Evolutionary conservation across 1,140 invertebrate species (phyloP).

Genomic region (Micrasema minimum): DNA sequence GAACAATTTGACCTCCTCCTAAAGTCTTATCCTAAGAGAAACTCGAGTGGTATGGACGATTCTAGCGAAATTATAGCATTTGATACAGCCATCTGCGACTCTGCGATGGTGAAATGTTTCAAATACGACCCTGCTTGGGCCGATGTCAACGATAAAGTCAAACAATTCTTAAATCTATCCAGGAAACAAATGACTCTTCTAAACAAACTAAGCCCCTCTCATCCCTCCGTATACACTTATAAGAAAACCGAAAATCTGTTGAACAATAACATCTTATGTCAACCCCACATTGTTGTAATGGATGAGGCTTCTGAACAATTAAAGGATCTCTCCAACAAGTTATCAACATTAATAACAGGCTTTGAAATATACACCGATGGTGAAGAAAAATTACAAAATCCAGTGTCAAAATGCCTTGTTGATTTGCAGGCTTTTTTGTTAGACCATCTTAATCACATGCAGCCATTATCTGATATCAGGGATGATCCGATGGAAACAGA

Average conservation of each 20-base stretch:
- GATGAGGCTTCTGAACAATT: constrained; percentile 59
- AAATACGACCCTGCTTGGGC: constrained; percentile 67
- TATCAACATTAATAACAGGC: constrained; percentile 57
- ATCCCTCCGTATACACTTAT: constrained; percentile 55
- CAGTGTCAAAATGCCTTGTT: constrained; percentile 58
- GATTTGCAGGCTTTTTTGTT: constrained; percentile 56
- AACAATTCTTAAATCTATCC: constrained; percentile 58
- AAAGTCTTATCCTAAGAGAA: constrained; percentile 69
- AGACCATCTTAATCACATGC: neutral
- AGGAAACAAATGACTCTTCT: constrained; percentile 63
- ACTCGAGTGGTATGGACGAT: constrained; percentile 54
- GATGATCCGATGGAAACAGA: constrained; percentile 5
- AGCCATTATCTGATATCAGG: neutral
- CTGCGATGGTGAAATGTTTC: constrained; percentile 64
- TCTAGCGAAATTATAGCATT: constrained; percentile 55
- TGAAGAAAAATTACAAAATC: constrained; percentile 56
- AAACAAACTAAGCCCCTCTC: constrained; percentile 57
- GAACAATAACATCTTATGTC: constrained; percentile 54
- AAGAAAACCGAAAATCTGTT: constrained; percentile 50
- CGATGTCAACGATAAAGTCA: constrained; percentile 61
- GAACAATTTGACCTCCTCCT: constrained; percentile 72
- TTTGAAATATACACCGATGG: constrained; percentile 56
- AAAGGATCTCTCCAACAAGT: constrained; percentile 54
- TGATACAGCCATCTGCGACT: constrained; percentile 59
- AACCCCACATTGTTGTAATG: constrained; percentile 61